A percentile compares a stretch with the other conserved stretches of the same genome.
Conservation (phyloP, 2,888 invertebrate genomes). For the Psylliodes chrysocephalus region DNA sequence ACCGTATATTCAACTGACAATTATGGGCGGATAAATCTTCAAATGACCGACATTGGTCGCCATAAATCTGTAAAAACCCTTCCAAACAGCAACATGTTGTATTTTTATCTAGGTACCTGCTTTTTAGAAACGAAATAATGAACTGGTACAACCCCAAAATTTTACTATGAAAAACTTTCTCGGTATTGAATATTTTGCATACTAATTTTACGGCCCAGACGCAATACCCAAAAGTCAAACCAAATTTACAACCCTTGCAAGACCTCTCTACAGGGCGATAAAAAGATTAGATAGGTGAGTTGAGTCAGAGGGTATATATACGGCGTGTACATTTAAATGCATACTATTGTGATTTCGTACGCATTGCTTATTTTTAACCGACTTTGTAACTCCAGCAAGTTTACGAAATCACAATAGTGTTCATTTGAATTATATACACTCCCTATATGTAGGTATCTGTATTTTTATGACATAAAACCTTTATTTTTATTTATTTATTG, state of each 20-base stretch:
- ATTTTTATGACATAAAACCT: no score
- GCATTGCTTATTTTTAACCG: no score
- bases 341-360: no score
- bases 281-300: neutral
- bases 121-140: conserved; percentile 35
- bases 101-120: conserved; percentile 42
- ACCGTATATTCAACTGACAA: no score
- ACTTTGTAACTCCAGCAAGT: no score
- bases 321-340: no score
- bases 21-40: neutral
- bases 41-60: neutral
- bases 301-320: no score
- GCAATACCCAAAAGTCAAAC: conserved; percentile 32
- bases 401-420: no score
- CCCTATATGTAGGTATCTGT: no score
- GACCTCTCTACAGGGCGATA: conserved; percentile 1
- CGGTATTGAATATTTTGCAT: conserved; percentile 43
- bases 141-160: conserved; percentile 39
- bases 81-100: conserved; percentile 20
- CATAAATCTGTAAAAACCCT: conserved; percentile 36
- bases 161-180: conserved; percentile 44
- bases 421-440: no score
- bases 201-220: conserved; percentile 33
- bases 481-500: no score
- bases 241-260: conserved; percentile 37